Conservation (phyloP, 2,113 vertebrate genomes). For the Dolichotis patagonum region DNA sequence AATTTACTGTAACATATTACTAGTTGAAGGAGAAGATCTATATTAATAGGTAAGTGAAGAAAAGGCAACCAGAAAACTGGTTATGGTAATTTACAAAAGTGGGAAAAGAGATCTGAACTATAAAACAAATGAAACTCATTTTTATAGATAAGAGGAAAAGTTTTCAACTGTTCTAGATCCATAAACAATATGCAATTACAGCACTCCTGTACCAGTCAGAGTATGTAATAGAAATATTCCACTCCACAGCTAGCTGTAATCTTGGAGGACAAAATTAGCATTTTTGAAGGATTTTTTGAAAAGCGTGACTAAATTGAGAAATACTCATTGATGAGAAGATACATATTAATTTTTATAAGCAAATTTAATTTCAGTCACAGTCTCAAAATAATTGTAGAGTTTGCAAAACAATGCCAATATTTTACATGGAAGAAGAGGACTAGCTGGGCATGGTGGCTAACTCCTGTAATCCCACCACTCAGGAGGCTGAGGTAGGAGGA, state of each 20-base stretch:
- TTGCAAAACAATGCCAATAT: not conserved
- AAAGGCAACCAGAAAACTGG: not conserved
- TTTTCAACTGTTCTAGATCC: not conserved
- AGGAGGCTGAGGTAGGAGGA: no score
- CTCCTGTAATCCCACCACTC: no score
- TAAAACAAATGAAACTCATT: not conserved
- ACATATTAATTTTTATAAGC: not conserved
- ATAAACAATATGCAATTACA: not conserved
- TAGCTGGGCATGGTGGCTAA: no score
- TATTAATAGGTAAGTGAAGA: not conserved
- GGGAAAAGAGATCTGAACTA: not conserved
- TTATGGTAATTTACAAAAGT: not conserved
- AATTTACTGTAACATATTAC: not conserved
- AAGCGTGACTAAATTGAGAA: not conserved
- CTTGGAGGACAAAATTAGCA: not conserved
- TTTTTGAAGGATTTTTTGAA: constrained; percentile 4
- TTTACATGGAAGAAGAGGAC: constrained; percentile 19
- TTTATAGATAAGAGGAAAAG: not conserved
- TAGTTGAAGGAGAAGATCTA: not conserved
- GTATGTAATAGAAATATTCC: not conserved
- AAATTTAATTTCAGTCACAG: not conserved
- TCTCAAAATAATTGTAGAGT: not conserved
- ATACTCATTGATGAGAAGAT: not conserved
- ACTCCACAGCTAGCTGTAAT: not conserved
- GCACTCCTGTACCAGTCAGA: not conserved